phyloP scores from a whole-genome alignment of 2,888 invertebrate genomes.

The Spilarctia lutea region DNA sequence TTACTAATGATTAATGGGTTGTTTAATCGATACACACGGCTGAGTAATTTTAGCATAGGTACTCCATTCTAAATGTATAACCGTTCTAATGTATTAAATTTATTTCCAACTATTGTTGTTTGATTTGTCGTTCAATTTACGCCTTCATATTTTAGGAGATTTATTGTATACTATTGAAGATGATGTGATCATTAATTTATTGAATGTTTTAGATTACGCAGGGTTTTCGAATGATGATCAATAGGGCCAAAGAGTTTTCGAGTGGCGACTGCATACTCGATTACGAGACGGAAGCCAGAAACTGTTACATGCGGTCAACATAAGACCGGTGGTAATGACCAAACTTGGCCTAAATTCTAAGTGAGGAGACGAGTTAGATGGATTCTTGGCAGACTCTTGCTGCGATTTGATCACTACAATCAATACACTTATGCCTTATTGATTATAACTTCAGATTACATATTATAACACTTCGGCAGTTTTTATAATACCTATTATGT shows the following conservation, averaged over 20 bases:
- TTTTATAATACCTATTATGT: background rate
- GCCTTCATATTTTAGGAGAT: background rate
- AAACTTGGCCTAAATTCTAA: too few species aligned
- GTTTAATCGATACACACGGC: slow-evolving; percentile 17
- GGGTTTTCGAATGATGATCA: too few species aligned
- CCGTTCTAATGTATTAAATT: slow-evolving; percentile 15
- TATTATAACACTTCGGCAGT: background rate
- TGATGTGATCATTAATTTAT: background rate
- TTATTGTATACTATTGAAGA: background rate
- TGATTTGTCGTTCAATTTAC: background rate
- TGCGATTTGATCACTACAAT: background rate
- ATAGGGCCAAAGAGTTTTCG: too few species aligned
- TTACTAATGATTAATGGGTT: slow-evolving; percentile 18
- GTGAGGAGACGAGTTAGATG: too few species aligned
- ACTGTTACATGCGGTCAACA: too few species aligned
- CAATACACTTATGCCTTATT: background rate
- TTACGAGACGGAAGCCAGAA: too few species aligned
- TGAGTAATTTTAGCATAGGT: slow-evolving; percentile 14
- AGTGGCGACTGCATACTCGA: too few species aligned
- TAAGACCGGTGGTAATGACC: too few species aligned
- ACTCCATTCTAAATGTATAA: slow-evolving; percentile 7
- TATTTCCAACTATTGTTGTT: background rate
- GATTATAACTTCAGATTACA: too few species aligned
- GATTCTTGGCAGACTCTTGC: background rate
- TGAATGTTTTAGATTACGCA: too few species aligned